Evolutionary conservation across 2,888 invertebrate genomes (phyloP).

Genomic region (Phengaris alcon): DNA sequence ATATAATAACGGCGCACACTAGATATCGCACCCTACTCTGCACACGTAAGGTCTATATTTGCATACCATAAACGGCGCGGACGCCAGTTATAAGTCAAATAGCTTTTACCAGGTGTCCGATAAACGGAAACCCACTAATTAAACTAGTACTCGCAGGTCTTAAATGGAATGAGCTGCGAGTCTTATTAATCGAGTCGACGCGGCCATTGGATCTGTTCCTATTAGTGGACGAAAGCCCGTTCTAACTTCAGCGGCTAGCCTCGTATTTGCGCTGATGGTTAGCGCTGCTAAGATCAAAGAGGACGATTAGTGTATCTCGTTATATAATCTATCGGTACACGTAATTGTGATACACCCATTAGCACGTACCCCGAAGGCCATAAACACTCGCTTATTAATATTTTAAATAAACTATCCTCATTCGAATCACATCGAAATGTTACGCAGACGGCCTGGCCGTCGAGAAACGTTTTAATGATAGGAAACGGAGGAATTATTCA

Average conservation of each 20-base stretch:
- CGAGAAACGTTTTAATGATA: conserved; percentile 51
- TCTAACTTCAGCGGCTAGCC: conserved; percentile 44
- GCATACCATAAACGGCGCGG: conserved; percentile 39
- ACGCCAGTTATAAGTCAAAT: conserved; percentile 63
- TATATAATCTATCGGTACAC: conserved; percentile 49
- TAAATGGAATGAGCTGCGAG: conserved; percentile 64
- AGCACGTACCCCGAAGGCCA: conserved; percentile 10
- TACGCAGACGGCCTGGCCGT: neutral
- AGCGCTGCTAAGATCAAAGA: conserved; percentile 65
- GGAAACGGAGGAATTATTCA: conserved; percentile 67
- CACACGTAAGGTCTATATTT: conserved; percentile 52
- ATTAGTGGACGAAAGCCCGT: conserved; percentile 44
- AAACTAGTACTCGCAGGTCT: conserved; percentile 62
- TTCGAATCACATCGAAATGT: conserved; percentile 24
- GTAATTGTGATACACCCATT: conserved; percentile 47
- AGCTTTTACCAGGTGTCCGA: conserved; percentile 69
- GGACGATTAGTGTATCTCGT: conserved; percentile 67
- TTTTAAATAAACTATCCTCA: conserved; percentile 22
- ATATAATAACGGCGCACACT: conserved; percentile 40
- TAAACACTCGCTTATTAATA: conserved; percentile 31
- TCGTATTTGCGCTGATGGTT: conserved; percentile 66
- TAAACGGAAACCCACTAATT: conserved; percentile 75
- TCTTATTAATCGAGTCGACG: conserved; percentile 72
- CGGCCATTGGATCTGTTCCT: conserved; percentile 61
- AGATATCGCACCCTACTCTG: conserved; percentile 49